Evolutionary conservation across 2,113 vertebrate genomes (phyloP).

Genomic region (Heterotis niloticus): DNA sequence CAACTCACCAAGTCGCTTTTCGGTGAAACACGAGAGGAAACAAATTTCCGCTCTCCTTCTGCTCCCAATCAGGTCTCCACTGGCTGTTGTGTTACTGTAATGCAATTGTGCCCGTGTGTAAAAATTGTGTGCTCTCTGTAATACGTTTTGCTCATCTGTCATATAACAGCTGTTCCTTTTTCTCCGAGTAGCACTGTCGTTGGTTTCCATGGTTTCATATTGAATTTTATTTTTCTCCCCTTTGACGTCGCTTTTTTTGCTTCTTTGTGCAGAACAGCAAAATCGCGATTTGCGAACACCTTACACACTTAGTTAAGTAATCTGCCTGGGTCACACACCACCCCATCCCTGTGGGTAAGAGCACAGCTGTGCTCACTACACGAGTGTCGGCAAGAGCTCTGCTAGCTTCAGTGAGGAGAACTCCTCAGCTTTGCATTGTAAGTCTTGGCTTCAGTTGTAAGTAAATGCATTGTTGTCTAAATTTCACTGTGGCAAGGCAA

Average conservation of each 20-base stretch:
- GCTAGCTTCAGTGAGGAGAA: neutral
- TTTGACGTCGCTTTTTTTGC: neutral
- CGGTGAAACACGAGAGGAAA: conserved; percentile 3
- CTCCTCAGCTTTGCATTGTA: neutral
- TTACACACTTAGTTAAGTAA: conserved; percentile 26
- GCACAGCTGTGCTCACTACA: conserved; percentile 19
- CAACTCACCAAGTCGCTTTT: conserved; percentile 7
- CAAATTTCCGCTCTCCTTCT: conserved; percentile 7
- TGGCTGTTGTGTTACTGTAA: neutral
- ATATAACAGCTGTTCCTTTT: neutral
- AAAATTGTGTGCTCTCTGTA: neutral
- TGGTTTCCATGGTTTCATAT: neutral
- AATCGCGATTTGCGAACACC: conserved; percentile 16
- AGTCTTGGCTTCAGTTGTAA: neutral
- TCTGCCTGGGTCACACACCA: conserved; percentile 8
- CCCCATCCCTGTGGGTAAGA: conserved; percentile 2
- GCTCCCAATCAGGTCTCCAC: neutral
- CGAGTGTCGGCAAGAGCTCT: neutral
- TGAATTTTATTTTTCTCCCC: neutral
- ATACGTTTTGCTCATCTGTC: neutral
- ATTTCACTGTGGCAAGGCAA: too few species aligned
- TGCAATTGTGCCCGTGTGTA: conserved; percentile 4
- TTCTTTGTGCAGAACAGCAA: conserved; percentile 9
- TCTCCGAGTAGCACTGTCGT: neutral
- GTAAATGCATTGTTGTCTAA: too few species aligned